Evolutionary conservation across 2,113 vertebrate genomes (phyloP).

Genomic region (Rhinogobius similis): DNA sequence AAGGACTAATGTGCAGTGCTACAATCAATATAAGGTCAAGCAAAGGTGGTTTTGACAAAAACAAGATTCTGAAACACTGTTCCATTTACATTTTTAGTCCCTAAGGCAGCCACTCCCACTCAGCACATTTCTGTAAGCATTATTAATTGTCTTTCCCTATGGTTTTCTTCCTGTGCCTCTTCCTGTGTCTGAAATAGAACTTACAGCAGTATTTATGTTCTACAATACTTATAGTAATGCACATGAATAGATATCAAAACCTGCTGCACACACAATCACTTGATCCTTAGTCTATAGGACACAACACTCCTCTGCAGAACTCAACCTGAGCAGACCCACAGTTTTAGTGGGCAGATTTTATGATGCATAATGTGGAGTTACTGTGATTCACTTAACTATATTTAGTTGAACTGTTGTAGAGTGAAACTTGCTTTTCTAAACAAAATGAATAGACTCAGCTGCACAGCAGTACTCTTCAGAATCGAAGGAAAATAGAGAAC

Average conservation of each 20-base stretch:
- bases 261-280: not conserved
- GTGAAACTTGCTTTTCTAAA: slow-evolving; percentile 25
- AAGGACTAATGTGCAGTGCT: not conserved
- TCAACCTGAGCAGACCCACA: not conserved
- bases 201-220: too few species aligned
- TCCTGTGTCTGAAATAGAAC: not conserved
- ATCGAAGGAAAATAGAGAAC: slow-evolving; percentile 40
- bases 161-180: not conserved
- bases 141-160: not conserved
- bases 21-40: not conserved
- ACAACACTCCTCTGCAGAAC: not conserved
- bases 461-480: slow-evolving; percentile 14
- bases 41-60: not conserved
- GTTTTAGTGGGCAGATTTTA: slow-evolving; percentile 12
- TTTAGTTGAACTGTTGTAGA: slow-evolving; percentile 22
- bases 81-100: slow-evolving; percentile 3
- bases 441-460: slow-evolving; percentile 11
- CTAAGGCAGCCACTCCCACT: slow-evolving; percentile 1
- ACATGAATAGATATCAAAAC: not conserved
- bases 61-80: slow-evolving; percentile 1
- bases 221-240: not conserved
- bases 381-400: slow-evolving; percentile 44
- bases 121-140: not conserved
- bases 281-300: not conserved
- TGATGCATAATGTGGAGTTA: slow-evolving; percentile 2